Base-by-base conservation (phyloP, 2,888 invertebrate genomes). In the Ferdinandea cuprea region DNA sequence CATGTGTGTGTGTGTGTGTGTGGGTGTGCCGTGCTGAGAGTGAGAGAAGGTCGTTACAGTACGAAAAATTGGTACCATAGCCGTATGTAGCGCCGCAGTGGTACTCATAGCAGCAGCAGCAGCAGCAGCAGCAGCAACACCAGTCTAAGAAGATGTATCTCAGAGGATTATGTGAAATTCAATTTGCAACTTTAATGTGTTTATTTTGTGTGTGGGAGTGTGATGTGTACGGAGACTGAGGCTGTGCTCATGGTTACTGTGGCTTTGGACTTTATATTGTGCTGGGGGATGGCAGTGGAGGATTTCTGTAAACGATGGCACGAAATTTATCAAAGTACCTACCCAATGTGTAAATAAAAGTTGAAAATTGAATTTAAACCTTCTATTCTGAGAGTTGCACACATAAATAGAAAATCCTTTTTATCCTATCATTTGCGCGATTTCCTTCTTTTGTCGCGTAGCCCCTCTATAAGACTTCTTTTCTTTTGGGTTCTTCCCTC, bases 291-390 rank as follows among this genome's bases (percentile, higher is more conserved):
- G 66, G 72, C 52, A 54, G 68, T 56, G 83, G 78, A 83, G 78
- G 78, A 83, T 83, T 83, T 83, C 83, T 63, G 83, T 83, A 83
- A 79, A 79, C 74, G 84, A 84, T 84, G 84, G 79, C 73, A 74
- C 58, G 56, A 77, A 84, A 84, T 84, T 84, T 84, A 79, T 84
- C 84, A 84, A 84, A 78, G 78, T 73, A 79, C 78, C 84, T 84
- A 74, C 77, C 73, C 79, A 74, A 84, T 84, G 84, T 81, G 85
- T 85, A 85, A 85, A 85, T 85, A 85, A 85, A 85, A 85, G 85
- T 80, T 84, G 72, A 52, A 85, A 85, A 85, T 85, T 80, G 85
- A 85, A 85, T 85, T 85, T 85, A 85, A 85, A 85, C 80, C 85
- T 81, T 77, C 80, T 80, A 80, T 85, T 85, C 56, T 72, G 59